These are phyloP conservation scores for Montipora foliosa DNA, from an alignment of 64 coral and sea anemone species.

Conservation along the genomic window DNA sequence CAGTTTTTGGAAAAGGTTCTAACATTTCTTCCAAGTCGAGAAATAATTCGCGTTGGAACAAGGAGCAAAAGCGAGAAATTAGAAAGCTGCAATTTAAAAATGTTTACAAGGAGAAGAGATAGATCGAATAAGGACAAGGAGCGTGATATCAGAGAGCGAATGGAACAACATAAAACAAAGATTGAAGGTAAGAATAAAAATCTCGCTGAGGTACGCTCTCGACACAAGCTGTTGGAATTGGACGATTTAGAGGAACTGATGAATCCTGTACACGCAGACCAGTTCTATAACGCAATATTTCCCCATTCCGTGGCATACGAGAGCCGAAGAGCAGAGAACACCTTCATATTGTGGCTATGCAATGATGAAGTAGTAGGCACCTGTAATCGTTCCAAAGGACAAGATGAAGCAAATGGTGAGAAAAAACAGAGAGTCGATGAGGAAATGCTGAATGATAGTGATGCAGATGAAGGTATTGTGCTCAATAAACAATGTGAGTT, in stretches of 20 bases:
- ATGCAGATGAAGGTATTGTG: no score
- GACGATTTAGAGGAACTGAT: neutral
- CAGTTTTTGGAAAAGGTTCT: slow-evolving; percentile 74
- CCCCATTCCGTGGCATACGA: neutral
- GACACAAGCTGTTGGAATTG: neutral
- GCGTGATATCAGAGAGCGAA: no score
- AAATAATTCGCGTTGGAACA: slow-evolving; percentile 57
- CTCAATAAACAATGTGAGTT: no score
- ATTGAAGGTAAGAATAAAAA: no score
- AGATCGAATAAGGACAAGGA: no score
- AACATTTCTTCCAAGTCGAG: slow-evolving; percentile 4
- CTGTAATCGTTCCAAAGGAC: neutral
- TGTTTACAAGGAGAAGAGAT: neutral
- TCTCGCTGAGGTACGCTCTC: no score
- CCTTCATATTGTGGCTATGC: slow-evolving; percentile 17
- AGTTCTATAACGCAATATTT: neutral
- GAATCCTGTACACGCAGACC: neutral
- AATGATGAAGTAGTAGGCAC: neutral
- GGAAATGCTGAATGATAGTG: no score
- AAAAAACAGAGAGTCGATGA: neutral
- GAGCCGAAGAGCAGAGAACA: neutral
- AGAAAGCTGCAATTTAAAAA: slow-evolving; percentile 43
- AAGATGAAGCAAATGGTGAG: neutral
- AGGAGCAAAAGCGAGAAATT: slow-evolving; percentile 44
- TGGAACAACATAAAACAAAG: no score